A percentile compares a stretch with the other conserved stretches of the same genome.
Evolutionary conservation across 2,113 vertebrate genomes (phyloP).

Genomic region (Brachirus orientalis): DNA sequence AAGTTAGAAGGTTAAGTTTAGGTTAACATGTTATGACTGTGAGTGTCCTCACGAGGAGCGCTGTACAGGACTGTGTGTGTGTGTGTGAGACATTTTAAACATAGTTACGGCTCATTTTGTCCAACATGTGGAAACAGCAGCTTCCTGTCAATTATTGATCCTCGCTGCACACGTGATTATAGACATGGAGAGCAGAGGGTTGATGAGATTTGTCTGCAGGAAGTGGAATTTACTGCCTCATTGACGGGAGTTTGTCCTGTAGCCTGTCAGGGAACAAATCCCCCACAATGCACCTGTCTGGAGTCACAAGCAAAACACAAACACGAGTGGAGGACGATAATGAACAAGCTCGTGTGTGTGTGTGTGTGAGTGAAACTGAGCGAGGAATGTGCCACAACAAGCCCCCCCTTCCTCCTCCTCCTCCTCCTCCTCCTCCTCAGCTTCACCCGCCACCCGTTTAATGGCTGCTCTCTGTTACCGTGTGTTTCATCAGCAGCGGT

Average conservation of each 20-base stretch:
- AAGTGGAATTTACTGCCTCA: constrained; percentile 62
- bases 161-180: constrained; percentile 42
- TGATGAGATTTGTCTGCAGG: constrained; percentile 60
- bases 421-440: neutral
- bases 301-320: constrained; percentile 58
- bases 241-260: constrained; percentile 65
- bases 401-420: constrained; percentile 28
- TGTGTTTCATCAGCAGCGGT: constrained; percentile 81
- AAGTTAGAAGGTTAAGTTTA: too few relatives aligned
- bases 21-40: too few relatives aligned
- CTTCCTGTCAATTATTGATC: constrained; percentile 68
- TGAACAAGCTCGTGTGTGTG: constrained; percentile 68
- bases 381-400: constrained; percentile 65
- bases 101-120: constrained; percentile 55
- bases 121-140: constrained; percentile 43
- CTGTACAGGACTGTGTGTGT: neutral
- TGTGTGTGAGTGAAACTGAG: constrained; percentile 11
- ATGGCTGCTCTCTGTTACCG: constrained; percentile 76
- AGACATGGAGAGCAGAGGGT: constrained; percentile 47
- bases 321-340: constrained; percentile 70
- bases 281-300: constrained; percentile 42
- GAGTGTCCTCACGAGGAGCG: too few relatives aligned
- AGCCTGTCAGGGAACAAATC: constrained; percentile 72
- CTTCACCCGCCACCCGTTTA: constrained; percentile 62
- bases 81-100: constrained; percentile 43